Evolutionary conservation across 2,888 invertebrate species (phyloP).

Genomic region (Psylliodes chrysocephalus): DNA sequence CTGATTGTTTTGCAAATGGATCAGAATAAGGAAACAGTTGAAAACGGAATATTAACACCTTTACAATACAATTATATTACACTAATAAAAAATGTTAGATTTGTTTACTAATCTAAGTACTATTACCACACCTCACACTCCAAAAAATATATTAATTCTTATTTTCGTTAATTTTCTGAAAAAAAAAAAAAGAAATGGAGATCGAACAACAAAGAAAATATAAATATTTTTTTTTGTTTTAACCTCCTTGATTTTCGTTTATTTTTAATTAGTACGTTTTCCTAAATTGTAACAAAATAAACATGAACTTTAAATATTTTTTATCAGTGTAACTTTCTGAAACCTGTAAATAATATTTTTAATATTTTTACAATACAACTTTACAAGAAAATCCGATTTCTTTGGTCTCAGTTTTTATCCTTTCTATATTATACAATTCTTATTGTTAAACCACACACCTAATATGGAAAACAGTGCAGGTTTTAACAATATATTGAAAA

Average conservation of each 20-base stretch:
- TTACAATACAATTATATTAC: conserved; percentile 13
- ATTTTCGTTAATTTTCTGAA: no score
- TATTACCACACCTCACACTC: no score
- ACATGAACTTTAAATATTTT: not conserved
- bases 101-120: no score
- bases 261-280: not conserved
- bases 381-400: conserved; percentile 8
- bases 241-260: no score
- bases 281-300: no score
- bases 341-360: conserved; percentile 6
- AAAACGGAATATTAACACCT: not conserved
- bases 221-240: no score
- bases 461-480: no score
- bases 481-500: no score
- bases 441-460: conserved; percentile 5
- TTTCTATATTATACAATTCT: conserved; percentile 30
- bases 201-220: no score
- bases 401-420: conserved; percentile 17
- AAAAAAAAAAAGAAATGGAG: no score
- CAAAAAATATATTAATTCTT: no score
- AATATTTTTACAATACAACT: conserved; percentile 19
- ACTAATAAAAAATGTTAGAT: conserved; percentile 19
- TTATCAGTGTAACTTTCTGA: conserved; percentile 8
- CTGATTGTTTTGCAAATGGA: conserved; percentile 38
- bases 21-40: conserved; percentile 16